Base-by-base conservation (phyloP, 2,797 vertebrate genomes). In the Hoplostethus mediterraneus region DNA sequence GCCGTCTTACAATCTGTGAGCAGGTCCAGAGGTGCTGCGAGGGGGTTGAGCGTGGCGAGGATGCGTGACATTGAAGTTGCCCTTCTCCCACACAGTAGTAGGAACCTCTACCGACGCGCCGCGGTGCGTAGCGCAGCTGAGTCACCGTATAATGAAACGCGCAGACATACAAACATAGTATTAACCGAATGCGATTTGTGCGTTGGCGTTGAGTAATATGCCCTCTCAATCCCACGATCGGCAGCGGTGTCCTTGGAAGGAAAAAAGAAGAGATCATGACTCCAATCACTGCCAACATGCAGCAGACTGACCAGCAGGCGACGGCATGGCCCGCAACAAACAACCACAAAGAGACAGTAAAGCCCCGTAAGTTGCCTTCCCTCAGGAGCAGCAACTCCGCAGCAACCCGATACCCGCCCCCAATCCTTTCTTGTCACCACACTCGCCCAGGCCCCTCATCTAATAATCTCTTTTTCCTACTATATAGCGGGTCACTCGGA, bases 1-100 rank as follows among this genome's bases (percentile, higher is more conserved):
- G 89, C 74, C 78, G 1, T 67, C 75, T 86, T 85, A 82, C 73
- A 83, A 78, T 92, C 81, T 53, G 68, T 82, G 80, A 81, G 68
- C 79, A 36, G 69, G 72, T 65, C 38, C 78, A 80, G 64, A 64
- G 82, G 80, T 69, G 71, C 78, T 69, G 72, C 79, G 52, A n/a
- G n/a, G 82, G 83, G 83, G 82, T 66, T 66, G 28, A 82, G 51
- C 36, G 10, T 0, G 2, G 70, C 5, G 3, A 64, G 61, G 28
- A 73, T 79, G 70, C 36, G 52, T 55, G 85, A 90, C 83, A 86
- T 74, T 80, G 76, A 85, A 33, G 53, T 25, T 62, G 82, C 62
- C 85, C 79, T 88, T 81, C 67, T 63, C 65, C 53, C 65, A 79
- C 57, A 49, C 42, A 71, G 67, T 81, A 30, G 21, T 54, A 54